phyloP scores from a whole-genome alignment of 2,113 vertebrate genomes.

The Lipophrys pholis region DNA sequence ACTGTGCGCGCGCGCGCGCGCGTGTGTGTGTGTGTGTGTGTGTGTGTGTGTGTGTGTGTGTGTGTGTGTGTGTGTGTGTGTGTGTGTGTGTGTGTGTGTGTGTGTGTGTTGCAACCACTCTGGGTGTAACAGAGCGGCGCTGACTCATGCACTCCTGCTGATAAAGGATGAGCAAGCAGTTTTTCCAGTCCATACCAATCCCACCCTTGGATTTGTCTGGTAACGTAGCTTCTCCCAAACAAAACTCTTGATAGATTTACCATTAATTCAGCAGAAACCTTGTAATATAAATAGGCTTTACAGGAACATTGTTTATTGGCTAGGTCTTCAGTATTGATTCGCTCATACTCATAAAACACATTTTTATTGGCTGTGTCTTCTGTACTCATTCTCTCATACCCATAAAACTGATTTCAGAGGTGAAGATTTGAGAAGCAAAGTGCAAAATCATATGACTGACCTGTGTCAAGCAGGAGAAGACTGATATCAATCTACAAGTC shows the following conservation, averaged over 20 bases:
- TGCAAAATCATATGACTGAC: neutral
- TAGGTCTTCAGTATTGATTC: no score
- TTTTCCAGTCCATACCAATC: conserved; percentile 67
- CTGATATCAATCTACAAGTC: neutral
- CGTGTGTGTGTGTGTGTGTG: conserved; percentile 9
- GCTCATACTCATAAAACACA: neutral
- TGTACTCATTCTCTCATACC: no score
- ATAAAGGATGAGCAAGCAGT: conserved; percentile 86
- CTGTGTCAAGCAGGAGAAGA: neutral
- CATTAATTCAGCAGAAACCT: conserved; percentile 5
- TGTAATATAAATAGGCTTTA: conserved; percentile 2
- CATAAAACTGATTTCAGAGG: neutral
- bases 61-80: conserved; percentile 23
- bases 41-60: conserved; percentile 16
- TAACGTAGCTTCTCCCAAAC: conserved; percentile 36
- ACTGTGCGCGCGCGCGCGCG: neutral
- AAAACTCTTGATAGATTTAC: conserved; percentile 18
- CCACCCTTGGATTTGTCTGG: conserved; percentile 52
- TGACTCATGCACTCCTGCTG: conserved; percentile 85
- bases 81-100: conserved; percentile 19
- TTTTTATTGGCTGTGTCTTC: no score
- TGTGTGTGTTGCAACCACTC: conserved; percentile 70
- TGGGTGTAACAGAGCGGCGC: conserved; percentile 74
- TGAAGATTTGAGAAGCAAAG: conserved; percentile 6
- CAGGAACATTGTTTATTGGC: neutral